Evolutionary conservation across 2,113 vertebrate species (phyloP).

Genomic region (Falco punctatus): DNA sequence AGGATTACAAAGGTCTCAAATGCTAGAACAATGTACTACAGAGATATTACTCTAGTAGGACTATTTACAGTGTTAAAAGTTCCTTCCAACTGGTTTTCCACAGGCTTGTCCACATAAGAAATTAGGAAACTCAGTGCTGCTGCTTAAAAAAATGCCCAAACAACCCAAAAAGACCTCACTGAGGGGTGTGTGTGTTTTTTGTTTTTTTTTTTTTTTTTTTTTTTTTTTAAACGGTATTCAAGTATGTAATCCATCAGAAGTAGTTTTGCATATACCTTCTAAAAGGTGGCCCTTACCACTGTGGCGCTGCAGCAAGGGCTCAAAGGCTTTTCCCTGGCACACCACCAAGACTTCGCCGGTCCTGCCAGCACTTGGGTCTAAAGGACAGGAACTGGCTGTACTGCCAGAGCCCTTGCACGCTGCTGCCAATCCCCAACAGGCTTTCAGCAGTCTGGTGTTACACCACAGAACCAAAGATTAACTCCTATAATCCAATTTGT

Average conservation of each 20-base stretch:
- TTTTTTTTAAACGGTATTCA: background rate
- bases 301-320: background rate
- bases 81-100: background rate
- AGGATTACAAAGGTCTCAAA: background rate
- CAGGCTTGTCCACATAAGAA: background rate
- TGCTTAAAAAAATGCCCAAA: background rate
- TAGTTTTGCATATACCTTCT: background rate
- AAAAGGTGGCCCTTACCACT: background rate
- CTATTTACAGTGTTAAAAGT: background rate
- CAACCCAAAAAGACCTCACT: background rate
- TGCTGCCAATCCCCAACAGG: background rate
- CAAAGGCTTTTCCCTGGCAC: conserved; percentile 18
- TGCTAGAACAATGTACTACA: background rate
- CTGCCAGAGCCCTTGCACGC: background rate
- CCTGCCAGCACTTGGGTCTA: background rate
- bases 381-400: conserved; percentile 43
- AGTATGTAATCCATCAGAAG: background rate
- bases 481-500: conserved; percentile 60
- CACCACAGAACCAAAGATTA: conserved; percentile 34
- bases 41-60: background rate
- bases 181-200: no score
- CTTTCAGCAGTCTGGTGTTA: conserved; percentile 13
- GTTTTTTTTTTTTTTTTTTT: background rate
- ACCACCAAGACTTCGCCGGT: background rate
- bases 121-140: background rate